These are phyloP conservation scores for Bubo scandiacus DNA, from an alignment of 2,113 vertebrate genomes.

Conservation along the genomic window DNA sequence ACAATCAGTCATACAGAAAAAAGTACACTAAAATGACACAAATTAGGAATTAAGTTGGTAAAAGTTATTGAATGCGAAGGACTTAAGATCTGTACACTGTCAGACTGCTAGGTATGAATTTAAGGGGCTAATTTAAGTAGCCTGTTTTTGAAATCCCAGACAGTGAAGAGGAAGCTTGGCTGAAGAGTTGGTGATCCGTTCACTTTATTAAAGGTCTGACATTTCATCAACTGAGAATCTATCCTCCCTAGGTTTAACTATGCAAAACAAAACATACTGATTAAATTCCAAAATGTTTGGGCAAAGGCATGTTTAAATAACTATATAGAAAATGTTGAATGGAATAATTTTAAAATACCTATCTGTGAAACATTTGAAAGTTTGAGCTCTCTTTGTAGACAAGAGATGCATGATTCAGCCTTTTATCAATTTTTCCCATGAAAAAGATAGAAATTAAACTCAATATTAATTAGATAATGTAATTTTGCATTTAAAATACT, in stretches of 20 bases:
- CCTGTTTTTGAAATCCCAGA: not conserved
- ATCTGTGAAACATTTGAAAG: not conserved
- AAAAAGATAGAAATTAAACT: not conserved
- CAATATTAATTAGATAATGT: not conserved
- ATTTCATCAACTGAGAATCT: not conserved
- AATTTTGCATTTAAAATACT: not conserved
- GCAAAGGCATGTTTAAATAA: not conserved
- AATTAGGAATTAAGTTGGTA: not conserved
- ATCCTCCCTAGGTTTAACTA: not conserved
- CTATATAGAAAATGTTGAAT: not conserved
- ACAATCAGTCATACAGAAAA: not conserved
- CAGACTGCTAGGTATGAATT: not conserved
- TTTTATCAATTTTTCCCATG: not conserved
- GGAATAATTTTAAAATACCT: not conserved
- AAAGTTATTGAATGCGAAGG: not conserved
- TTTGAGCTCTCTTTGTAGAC: not conserved
- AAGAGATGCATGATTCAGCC: not conserved
- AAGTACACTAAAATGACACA: not conserved
- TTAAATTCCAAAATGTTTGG: not conserved
- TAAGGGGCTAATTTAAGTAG: not conserved
- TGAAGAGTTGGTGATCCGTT: not conserved
- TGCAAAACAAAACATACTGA: not conserved
- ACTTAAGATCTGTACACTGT: not conserved
- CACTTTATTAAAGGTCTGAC: not conserved
- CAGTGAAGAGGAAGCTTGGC: not conserved